Percentiles rank a stretch among this genome's conserved stretches.
These are phyloP conservation scores for Macrostomum cliftonense DNA, from an alignment of 2,888 invertebrate genomes.

Conservation along the genomic window DNA sequence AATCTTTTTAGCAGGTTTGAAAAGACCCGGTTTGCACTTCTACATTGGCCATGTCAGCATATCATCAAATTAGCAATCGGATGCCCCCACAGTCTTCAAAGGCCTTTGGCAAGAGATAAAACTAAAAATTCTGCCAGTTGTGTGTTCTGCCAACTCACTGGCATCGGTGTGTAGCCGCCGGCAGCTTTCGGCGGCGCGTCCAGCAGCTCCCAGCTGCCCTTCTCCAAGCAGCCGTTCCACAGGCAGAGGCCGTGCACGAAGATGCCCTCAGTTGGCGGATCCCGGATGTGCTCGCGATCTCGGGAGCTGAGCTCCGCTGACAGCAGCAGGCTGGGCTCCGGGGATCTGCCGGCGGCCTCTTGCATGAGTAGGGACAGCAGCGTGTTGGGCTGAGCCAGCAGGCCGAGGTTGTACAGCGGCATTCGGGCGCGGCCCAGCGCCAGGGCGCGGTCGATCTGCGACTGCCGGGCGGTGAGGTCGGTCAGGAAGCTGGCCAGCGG, in stretches of 20 bases:
- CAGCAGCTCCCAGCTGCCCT: slow-evolving; percentile 31
- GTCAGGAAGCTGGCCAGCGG: slow-evolving; percentile 27
- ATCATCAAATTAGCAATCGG: too few relatives aligned
- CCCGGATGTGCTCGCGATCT: slow-evolving; percentile 23
- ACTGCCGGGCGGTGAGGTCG: slow-evolving; percentile 26
- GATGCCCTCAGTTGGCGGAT: slow-evolving; percentile 37
- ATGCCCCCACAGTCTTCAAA: too few relatives aligned
- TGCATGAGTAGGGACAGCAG: slow-evolving; percentile 32
- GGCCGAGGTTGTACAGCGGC: slow-evolving; percentile 36
- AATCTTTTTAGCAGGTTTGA: too few relatives aligned
- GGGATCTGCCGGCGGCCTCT: slow-evolving; percentile 22
- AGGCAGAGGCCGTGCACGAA: slow-evolving; percentile 35
- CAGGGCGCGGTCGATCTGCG: slow-evolving; percentile 33
- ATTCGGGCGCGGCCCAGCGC: slow-evolving; percentile 33
- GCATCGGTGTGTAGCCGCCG: too few relatives aligned
- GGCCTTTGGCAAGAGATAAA: too few relatives aligned
- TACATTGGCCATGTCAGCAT: too few relatives aligned
- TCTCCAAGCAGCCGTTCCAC: slow-evolving; percentile 37
- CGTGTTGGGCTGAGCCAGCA: slow-evolving; percentile 32
- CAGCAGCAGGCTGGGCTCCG: neutral
- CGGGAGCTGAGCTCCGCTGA: slow-evolving; percentile 16
- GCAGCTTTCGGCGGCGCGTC: slow-evolving; percentile 22
- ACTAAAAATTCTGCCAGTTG: too few relatives aligned
- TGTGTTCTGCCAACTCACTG: too few relatives aligned
- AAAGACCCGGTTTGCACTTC: too few relatives aligned